Evolutionary conservation across 2,797 vertebrate genomes (phyloP), one percentile per base, ranked within the genome.

Genomic region (Leontopithecus rosalia): DNA sequence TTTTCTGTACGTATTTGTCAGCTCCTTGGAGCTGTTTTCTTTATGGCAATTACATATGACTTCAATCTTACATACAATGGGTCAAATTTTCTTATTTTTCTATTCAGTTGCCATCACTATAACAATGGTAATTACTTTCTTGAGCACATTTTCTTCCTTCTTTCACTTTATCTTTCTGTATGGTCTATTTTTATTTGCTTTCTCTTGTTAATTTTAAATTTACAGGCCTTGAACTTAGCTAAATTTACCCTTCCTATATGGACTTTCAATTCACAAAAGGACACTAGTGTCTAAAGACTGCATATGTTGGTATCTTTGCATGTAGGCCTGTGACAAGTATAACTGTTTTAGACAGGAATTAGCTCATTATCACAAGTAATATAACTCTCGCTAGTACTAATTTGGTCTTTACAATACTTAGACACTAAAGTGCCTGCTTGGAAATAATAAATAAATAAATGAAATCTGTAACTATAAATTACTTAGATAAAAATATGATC

Each of bases 151-250:
- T 96, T 92, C 89, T 97, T 91, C 89, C 95, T 96, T 94, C 90
- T 80, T 55, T 80, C 67, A 58, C n/a, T 58, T 88, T 93, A 46
- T 96, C 83, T 94, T 86, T 75, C 73, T 57, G 19, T 76, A 52
- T 90, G 79, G n/a, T 81, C 88, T 92, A 95, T 95, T 96, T 96
- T 89, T 94, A 95, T 84, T 84, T 95, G 48, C 77, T 57, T 93
- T 96, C 67, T 88, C 33, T 24, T 85, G 43, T 86, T 79, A 75
- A 80, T 86, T 92, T 91, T 72, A 91, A 94, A 70, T 85, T 70
- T 88, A 33, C 15, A 64, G 67, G 88, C 93, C 91, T 97, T 96
- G 89, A 96, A 94, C 96, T 43, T 91, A 75, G 48, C 91, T 96
- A 89, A 96, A 88, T 97, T 97, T 93, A 88, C 11, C 6, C 77